Base-by-base conservation (phyloP, 92 coral and sea anemone species). In the Galaxea fascicularis region DNA sequence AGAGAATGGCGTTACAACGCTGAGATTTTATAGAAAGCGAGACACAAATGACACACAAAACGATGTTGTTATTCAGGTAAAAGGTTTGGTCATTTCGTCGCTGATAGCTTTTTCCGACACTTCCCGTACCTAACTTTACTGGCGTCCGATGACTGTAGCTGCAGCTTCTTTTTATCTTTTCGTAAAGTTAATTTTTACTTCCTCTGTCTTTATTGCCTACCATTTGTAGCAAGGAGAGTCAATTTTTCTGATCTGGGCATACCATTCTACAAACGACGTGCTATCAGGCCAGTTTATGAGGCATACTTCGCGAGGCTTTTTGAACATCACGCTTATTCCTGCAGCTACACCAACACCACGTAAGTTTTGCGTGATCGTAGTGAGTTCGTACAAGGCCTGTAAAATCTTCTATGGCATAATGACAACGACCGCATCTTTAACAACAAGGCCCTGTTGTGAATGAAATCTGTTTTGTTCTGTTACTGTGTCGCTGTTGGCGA, bases 211-310 rank as follows among this genome's bases (percentile, higher is more conserved):
- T 16, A 4, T 4, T 35, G 3, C 31, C 16, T 4, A 29, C 28
- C 4, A 17, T 28, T 10, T 31, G 26, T 15, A 68, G 73, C 73
- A 16, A 68, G 73, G 73, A 21, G 25, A n/a, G 24, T 47, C 73
- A n/a, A 68, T 68, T 39, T 68, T 68, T 25, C 51, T 68, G 10
- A 68, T 68, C 31, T 68, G 73, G 73, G 73, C 73, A 7, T 68
- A 68, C 44, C 73, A 68, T 68, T 4, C 22, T 4, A 28, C 10
- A 10, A 17, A 1, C 49, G 73, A 68, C 73, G 73, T 41, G 4
- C 25, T 6, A 21, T 22, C 73, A 39, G 73, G 73, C 10, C 52
- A 29, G 26, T 39, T 68, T 30, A n/a, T 49, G 0, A 2, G 18
- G 10, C 49, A 20, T 47, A 39, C 24, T 31, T 68, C 7, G 7